These are phyloP conservation scores for Heliconius sara DNA, from an alignment of 2,888 invertebrate species.

Conservation along the genomic window DNA sequence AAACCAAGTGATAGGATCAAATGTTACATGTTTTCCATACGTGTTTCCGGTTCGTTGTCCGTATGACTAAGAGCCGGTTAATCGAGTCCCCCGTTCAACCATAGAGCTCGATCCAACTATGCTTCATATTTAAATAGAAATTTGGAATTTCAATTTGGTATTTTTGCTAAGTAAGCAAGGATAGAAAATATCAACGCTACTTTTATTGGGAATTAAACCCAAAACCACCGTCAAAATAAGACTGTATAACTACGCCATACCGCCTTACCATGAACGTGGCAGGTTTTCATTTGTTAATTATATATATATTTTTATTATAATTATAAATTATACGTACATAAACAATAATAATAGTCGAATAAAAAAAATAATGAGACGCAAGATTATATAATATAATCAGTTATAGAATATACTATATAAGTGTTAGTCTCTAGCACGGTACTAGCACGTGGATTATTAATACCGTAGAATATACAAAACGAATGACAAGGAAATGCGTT, in stretches of 20 bases:
- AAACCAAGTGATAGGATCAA: no score
- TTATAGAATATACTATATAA: neutral
- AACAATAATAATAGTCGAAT: neutral
- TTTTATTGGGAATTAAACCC: neutral
- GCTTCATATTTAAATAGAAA: no score
- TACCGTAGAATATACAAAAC: neutral
- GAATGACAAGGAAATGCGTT: neutral
- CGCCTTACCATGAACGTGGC: neutral
- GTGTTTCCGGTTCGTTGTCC: no score
- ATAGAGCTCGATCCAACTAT: no score
- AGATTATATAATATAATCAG: slow-evolving; percentile 10
- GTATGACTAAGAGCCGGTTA: no score
- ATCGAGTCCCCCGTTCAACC: no score
- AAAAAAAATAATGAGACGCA: neutral
- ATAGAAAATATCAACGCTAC: neutral
- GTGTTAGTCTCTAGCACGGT: neutral
- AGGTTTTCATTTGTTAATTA: no score
- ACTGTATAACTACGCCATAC: neutral
- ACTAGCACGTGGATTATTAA: neutral
- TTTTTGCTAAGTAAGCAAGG: neutral
- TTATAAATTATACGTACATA: neutral
- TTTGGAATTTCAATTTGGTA: no score
- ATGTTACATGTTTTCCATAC: no score
- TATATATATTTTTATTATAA: neutral
- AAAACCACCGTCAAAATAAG: neutral